phyloP scores from a whole-genome alignment of 2,113 vertebrate species.

The Mugil cephalus region DNA sequence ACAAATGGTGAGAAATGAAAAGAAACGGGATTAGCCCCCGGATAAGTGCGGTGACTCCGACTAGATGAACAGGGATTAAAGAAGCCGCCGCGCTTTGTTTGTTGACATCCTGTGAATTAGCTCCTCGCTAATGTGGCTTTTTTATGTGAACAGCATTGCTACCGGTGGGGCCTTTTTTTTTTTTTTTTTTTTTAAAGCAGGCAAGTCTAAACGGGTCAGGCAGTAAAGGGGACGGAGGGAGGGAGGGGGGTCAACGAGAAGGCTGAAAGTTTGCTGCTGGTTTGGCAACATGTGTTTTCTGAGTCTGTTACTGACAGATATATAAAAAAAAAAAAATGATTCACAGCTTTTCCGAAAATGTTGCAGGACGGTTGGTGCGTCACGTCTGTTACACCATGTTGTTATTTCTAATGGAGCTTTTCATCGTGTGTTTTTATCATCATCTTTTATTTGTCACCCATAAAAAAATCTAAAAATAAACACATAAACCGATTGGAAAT shows the following conservation, averaged over 20 bases:
- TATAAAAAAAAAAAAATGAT: slow-evolving; percentile 9
- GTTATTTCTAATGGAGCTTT: neutral
- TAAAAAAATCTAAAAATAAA: neutral
- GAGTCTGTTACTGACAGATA: slow-evolving; percentile 1
- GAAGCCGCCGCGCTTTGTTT: slow-evolving; percentile 22
- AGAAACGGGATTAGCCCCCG: neutral
- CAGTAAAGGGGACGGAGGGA: neutral
- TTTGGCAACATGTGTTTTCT: slow-evolving; percentile 26
- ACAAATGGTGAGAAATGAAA: neutral
- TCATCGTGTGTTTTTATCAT: neutral
- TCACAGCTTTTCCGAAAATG: slow-evolving; percentile 1
- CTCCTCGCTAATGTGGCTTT: slow-evolving; percentile 49
- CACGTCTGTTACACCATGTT: neutral
- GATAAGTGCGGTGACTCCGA: neutral
- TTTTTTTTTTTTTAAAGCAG: slow-evolving; percentile 41
- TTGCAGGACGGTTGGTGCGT: neutral
- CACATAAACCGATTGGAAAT: no score
- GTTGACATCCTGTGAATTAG: slow-evolving; percentile 55
- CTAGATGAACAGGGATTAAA: slow-evolving; percentile 28
- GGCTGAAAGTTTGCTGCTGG: slow-evolving; percentile 20
- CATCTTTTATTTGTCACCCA: neutral
- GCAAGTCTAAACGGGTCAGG: slow-evolving; percentile 45
- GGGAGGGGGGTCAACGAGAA: slow-evolving; percentile 9
- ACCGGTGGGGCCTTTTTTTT: slow-evolving; percentile 24
- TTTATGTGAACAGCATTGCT: slow-evolving; percentile 44